Evolutionary conservation across 2,113 vertebrate species (phyloP), one percentile per base, ranked within the genome.

Genomic region (Ibidorhyncha struthersii): DNA sequence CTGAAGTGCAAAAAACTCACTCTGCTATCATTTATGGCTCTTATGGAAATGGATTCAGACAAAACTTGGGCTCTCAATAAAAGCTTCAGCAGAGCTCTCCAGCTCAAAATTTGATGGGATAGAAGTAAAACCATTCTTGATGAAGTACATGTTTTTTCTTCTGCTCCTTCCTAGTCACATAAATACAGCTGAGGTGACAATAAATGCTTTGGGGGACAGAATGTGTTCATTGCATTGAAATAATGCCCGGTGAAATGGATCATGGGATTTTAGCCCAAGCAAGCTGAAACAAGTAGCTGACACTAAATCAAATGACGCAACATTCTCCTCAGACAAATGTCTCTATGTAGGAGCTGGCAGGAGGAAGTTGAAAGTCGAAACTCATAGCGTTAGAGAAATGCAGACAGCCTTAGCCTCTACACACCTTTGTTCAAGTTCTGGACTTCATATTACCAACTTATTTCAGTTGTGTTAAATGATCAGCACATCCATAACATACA

Each of bases 401-500:
- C 7, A 76, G 49, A 43, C 8, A 50, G 17, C 36, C 52, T 76
- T 49, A 76, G 25, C 26, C 10, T 82, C 25, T 23, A 4, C 53
- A 43, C 2, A 5, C 6, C 20, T 71, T 47, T 32, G 10, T 74
- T 88, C 32, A 78, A 36, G 4, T 66, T 86, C 47, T 72, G 30
- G 30, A 65, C 43, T 47, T 84, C 2, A 4, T 32, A 18, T 30
- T 47, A 41, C 3, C 18, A 32, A 45, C 7, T 30, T 52, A 7
- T 59, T 74, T 91, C 36, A 8, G 10, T 40, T 85, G 41, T 22
- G 6, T 71, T 30, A 52, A 40, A 47, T 5, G 1, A 53, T 49
- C 15, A 71, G 16, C 4, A 2, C 55, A 52, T 38, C 27, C 56
- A 56, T 18, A 40, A 9, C 0, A 0, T 53, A 29, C 41, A 67